A percentile compares a stretch with the other conserved stretches of the same genome.
Evolutionary conservation across 2,113 vertebrate genomes (phyloP).

Genomic region (Notothenia rossii): DNA sequence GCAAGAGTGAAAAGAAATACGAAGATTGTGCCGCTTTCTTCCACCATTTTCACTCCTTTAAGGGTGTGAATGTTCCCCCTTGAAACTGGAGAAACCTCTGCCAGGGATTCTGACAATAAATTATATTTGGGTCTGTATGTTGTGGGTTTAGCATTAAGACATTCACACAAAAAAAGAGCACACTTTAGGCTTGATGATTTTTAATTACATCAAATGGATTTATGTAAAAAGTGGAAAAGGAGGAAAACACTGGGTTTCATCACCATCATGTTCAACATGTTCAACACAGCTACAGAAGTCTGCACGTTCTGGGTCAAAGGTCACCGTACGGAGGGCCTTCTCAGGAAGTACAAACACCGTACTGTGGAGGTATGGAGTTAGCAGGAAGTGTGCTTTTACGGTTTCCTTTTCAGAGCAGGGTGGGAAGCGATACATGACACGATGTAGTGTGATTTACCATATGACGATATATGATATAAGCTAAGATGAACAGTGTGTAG

Average conservation of each 20-base stretch:
- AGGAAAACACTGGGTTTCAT: constrained; percentile 72
- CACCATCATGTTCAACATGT: constrained; percentile 62
- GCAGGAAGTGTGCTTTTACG: constrained; percentile 25
- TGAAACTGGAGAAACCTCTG: too few relatives aligned
- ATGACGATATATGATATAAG: constrained; percentile 19
- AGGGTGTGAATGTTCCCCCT: too few relatives aligned
- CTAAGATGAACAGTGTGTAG: not conserved
- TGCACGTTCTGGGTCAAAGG: constrained; percentile 33
- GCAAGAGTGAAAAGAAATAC: too few relatives aligned
- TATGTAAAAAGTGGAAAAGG: constrained; percentile 85
- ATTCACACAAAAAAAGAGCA: constrained; percentile 1
- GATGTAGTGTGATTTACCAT: not conserved
- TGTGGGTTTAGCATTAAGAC: not conserved
- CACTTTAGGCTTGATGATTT: constrained; percentile 64
- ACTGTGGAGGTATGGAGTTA: not conserved
- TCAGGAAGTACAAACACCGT: not conserved
- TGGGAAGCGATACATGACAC: constrained; percentile 27
- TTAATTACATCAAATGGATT: constrained; percentile 84
- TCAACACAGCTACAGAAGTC: constrained; percentile 63
- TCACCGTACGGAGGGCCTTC: constrained; percentile 39
- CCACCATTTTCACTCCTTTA: too few relatives aligned
- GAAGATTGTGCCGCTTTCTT: too few relatives aligned
- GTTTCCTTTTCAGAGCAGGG: constrained; percentile 32
- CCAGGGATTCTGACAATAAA: not conserved
- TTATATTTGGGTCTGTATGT: not conserved